Evolutionary conservation across 1,140 invertebrate genomes (phyloP).

Genomic region (Octopus sinensis): DNA sequence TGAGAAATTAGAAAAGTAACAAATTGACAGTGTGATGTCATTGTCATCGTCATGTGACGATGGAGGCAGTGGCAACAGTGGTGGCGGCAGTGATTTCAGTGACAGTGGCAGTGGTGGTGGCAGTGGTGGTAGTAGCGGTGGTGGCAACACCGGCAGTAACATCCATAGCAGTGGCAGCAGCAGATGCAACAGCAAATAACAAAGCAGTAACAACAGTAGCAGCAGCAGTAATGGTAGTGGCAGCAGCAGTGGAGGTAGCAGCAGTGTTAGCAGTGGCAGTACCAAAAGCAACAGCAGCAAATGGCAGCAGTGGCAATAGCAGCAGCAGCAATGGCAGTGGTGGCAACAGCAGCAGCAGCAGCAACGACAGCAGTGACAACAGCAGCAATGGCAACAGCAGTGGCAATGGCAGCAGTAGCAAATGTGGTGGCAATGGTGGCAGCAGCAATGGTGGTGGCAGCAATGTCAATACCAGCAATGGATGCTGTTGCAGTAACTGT

Average conservation of each 20-base stretch:
- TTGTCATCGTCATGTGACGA: no score
- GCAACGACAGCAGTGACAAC: not conserved
- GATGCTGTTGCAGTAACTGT: no score
- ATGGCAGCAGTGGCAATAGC: conserved; percentile 13
- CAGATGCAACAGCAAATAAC: not conserved
- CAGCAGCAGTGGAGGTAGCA: not conserved
- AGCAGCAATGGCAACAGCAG: not conserved
- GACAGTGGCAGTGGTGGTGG: not conserved
- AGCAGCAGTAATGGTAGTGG: not conserved
- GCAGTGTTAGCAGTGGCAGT: not conserved
- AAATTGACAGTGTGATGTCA: no score
- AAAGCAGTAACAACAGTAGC: not conserved
- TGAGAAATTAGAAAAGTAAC: no score
- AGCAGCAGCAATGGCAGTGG: conserved; percentile 1
- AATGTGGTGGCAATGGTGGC: no score
- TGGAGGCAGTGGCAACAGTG: conserved; percentile 4
- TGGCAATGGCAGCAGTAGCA: no score
- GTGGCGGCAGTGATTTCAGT: conserved; percentile 15
- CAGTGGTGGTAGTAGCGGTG: not conserved
- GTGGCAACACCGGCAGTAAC: conserved; percentile 11
- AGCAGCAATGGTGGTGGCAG: no score
- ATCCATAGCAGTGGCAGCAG: conserved; percentile 11
- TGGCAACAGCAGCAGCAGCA: not conserved
- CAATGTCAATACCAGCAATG: no score
- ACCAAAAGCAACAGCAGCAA: not conserved